Evolutionary conservation across 2,888 invertebrate genomes (phyloP).

Genomic region (Apodemia duryi): DNA sequence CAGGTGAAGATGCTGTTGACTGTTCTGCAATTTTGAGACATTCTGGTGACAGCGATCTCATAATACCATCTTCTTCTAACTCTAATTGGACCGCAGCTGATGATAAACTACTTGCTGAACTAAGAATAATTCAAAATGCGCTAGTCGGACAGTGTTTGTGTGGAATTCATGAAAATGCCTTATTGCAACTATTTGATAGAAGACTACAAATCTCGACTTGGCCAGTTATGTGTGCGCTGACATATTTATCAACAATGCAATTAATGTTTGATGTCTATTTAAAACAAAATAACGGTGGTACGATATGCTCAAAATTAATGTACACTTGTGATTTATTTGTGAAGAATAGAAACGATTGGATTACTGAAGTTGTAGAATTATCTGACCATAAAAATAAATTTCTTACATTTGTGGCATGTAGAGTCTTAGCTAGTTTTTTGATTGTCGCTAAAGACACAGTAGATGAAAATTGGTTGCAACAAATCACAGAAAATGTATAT

Average conservation of each 20-base stretch:
- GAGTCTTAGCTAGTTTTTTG: constrained; percentile 89
- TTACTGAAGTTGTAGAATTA: constrained; percentile 90
- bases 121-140: constrained; percentile 81
- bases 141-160: constrained; percentile 89
- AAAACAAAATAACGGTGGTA: constrained; percentile 89
- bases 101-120: constrained; percentile 67
- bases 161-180: constrained; percentile 83
- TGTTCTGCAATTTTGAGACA: constrained; percentile 62
- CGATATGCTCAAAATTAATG: constrained; percentile 89
- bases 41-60: constrained; percentile 54
- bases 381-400: constrained; percentile 89
- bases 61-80: constrained; percentile 63
- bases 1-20: constrained; percentile 74
- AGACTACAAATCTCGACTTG: constrained; percentile 72
- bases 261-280: constrained; percentile 90
- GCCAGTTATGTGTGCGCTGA: constrained; percentile 78
- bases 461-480: constrained; percentile 89
- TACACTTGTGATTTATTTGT: constrained; percentile 89
- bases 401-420: constrained; percentile 88
- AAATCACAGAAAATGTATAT: constrained; percentile 85
- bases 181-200: constrained; percentile 85
- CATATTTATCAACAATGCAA: constrained; percentile 91
- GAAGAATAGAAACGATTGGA: constrained; percentile 89
- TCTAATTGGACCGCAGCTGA: constrained; percentile 59
- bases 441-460: constrained; percentile 90